Base-by-base conservation (phyloP, 2,888 invertebrate species). In the Sinhomidia bicolor region DNA sequence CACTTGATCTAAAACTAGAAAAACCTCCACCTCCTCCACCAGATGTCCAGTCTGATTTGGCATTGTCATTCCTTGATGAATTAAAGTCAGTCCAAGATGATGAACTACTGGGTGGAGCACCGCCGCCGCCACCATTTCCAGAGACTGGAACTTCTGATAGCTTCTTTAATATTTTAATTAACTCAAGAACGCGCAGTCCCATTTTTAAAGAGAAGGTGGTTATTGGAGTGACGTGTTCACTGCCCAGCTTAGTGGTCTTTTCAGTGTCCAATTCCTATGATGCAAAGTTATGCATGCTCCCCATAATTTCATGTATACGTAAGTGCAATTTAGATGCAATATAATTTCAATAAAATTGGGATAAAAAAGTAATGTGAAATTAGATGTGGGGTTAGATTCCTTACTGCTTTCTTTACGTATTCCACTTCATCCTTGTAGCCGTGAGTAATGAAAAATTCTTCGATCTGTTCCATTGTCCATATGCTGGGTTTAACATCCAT, bases 351-450 rank as follows among this genome's bases (percentile, higher is more conserved):
- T n/a, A n/a, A n/a, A n/a, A n/a, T n/a, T n/a, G n/a, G n/a, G n/a
- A n/a, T n/a, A n/a, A n/a, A n/a, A n/a, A n/a, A 23, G 3, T 29
- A 10, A 29, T 62, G 29, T 14, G 71, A 23, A 23, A 23, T 23
- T 29, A 32, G 1, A 71, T 41, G 57, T 7, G 2, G 12, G 14
- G 6, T 26, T 32, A 29, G n/a, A 29, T 36, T 36, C 5, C 84
- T 76, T 84, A 84, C 84, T 17, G 84, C 62, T 9, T 9, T 29
- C 17, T 76, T 84, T 0, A 84, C 76, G 47, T 84, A 84, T 5
- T 84, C 84, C 12, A 84, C 84, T 20, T 84, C 84, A 76, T 84
- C 84, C 44, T 60, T 57, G 44, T 76, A 84, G 0, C 84, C 84
- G 26, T 84, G 84, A 9, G 26, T 44, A 12, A 60, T 51, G 47